These are phyloP conservation scores for Aphidius ervi DNA, from an alignment of 1,140 invertebrate species.

Conservation along the genomic window DNA sequence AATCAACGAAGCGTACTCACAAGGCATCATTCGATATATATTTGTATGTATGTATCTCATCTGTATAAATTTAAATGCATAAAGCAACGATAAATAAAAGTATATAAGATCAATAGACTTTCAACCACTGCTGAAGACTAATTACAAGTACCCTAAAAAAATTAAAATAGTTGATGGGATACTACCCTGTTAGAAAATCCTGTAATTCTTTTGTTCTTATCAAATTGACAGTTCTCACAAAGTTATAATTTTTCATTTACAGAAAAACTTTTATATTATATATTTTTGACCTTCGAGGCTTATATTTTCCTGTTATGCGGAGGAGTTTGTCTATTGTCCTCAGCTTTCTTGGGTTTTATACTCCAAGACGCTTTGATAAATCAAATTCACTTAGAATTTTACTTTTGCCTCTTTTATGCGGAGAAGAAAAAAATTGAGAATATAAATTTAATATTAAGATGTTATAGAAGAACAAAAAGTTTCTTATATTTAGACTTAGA, in stretches of 20 bases:
- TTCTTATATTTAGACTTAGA: too few relatives aligned
- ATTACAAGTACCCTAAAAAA: too few relatives aligned
- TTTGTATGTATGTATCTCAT: too few relatives aligned
- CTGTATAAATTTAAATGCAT: too few relatives aligned
- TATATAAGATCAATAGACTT: neutral
- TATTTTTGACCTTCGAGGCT: constrained; percentile 28
- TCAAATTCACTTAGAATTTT: neutral
- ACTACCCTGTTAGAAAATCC: constrained; percentile 46
- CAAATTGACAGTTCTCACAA: constrained; percentile 26
- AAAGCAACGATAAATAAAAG: neutral
- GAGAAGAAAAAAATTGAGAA: too few relatives aligned
- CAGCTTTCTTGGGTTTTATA: constrained; percentile 42
- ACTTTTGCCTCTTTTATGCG: too few relatives aligned
- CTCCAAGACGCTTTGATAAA: constrained; percentile 36
- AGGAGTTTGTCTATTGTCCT: constrained; percentile 52
- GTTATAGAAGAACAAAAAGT: too few relatives aligned
- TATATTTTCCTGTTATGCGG: constrained; percentile 53
- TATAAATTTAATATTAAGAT: too few relatives aligned
- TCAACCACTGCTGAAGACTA: too few relatives aligned
- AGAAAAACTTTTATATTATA: too few relatives aligned
- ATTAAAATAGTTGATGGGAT: constrained; percentile 18
- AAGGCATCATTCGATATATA: too few relatives aligned
- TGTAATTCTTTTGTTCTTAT: constrained; percentile 51
- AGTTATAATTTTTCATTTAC: too few relatives aligned
- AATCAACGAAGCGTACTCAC: constrained; percentile 40